A percentile compares a stretch with the other conserved stretches of the same genome.
phyloP scores from a whole-genome alignment of 2,797 vertebrate genomes.

The Cuniculus paca region DNA sequence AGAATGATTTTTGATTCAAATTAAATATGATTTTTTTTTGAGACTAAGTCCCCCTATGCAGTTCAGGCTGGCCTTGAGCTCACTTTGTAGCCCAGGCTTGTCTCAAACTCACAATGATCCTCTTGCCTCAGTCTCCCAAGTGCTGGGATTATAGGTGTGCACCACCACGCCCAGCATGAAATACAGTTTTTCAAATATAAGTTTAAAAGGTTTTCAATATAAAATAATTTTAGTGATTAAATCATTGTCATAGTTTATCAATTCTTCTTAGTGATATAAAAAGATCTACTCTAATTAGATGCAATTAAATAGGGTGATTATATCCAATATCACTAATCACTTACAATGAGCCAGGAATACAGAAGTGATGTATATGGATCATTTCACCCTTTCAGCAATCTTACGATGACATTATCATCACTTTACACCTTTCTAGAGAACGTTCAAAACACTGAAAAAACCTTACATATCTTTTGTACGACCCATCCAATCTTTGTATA shows the following conservation, averaged over 20 bases:
- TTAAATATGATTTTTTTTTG: neutral
- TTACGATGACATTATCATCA: neutral
- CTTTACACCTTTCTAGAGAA: neutral
- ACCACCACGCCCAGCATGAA: neutral
- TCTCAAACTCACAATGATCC: too few species aligned
- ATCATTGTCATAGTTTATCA: neutral
- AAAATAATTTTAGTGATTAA: slow-evolving; percentile 50
- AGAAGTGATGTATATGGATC: neutral
- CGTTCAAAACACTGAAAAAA: slow-evolving; percentile 32
- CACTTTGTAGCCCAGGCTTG: too few species aligned
- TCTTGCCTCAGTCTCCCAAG: too few species aligned
- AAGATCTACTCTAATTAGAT: neutral
- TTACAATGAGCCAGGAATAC: neutral
- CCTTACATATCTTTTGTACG: neutral
- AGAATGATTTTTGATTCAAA: neutral
- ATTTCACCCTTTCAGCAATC: neutral
- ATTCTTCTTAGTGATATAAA: slow-evolving; percentile 3
- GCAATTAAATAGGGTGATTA: neutral
- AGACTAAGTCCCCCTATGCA: too few species aligned
- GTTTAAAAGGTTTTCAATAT: slow-evolving; percentile 41
- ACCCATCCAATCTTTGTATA: neutral
- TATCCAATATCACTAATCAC: neutral
- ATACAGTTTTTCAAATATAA: neutral
- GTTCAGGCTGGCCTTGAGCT: too few species aligned
- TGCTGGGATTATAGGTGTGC: too few species aligned